Evolutionary conservation across 2,797 vertebrate genomes (phyloP).

Genomic region (Manis pentadactyla): DNA sequence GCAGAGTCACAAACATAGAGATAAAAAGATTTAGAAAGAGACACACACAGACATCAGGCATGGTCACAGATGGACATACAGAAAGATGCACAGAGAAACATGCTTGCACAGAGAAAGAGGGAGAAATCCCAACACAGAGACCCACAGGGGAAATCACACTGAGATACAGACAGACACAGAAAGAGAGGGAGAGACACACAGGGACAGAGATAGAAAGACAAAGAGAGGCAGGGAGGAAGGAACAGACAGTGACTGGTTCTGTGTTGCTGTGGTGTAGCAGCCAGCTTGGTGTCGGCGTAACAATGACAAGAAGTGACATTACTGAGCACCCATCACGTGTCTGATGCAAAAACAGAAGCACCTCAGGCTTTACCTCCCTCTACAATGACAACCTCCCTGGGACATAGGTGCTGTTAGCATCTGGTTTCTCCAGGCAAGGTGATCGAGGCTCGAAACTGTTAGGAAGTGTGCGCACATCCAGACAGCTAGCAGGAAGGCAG

Average conservation of each 20-base stretch:
- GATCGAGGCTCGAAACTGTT: not conserved
- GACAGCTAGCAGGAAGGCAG: not conserved
- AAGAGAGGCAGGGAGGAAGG: not conserved
- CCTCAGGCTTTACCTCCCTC: not conserved
- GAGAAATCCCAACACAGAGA: not conserved
- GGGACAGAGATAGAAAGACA: not conserved
- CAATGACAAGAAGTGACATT: not conserved
- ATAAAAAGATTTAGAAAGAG: not conserved
- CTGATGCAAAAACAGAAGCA: rapidly evolving
- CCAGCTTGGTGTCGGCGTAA: no score
- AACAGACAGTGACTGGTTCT: rapidly evolving
- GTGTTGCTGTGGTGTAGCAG: not conserved
- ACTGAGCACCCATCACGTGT: not conserved
- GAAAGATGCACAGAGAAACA: not conserved
- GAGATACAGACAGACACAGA: not conserved
- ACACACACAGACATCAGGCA: not conserved
- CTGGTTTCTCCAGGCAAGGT: not conserved
- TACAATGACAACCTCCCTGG: not conserved
- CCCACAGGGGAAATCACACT: not conserved
- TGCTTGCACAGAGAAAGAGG: not conserved
- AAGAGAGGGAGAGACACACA: not conserved
- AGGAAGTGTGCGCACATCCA: rapidly evolving
- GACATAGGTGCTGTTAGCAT: no score
- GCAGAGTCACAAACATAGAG: not conserved
- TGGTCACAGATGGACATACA: not conserved